Percentiles rank a stretch among this genome's conserved stretches.
These are phyloP conservation scores for Hyposoter dolosus DNA, from an alignment of 2,888 invertebrate genomes.

Conservation along the genomic window DNA sequence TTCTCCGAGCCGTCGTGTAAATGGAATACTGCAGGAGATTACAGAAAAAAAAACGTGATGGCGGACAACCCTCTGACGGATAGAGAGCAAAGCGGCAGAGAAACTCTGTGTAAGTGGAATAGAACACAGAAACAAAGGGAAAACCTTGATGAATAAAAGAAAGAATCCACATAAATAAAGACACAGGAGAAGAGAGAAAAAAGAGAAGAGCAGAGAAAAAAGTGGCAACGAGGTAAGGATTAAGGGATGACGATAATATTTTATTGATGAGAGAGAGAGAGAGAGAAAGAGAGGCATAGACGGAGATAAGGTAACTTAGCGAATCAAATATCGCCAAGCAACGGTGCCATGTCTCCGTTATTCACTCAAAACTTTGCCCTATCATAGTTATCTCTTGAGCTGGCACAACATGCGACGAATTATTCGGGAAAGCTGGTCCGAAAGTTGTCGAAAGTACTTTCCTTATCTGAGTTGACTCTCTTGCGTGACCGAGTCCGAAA, in stretches of 20 bases:
- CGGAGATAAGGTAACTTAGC: slow-evolving; percentile 11
- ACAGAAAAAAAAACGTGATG: neutral
- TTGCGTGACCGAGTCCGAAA: slow-evolving; percentile 45
- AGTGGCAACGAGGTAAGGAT: neutral
- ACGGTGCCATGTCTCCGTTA: neutral
- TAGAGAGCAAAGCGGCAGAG: neutral
- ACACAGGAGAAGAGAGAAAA: neutral
- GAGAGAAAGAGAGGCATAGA: neutral
- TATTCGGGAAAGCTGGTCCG: slow-evolving; percentile 17
- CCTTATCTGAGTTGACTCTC: slow-evolving; percentile 50
- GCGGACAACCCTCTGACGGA: neutral
- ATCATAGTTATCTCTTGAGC: slow-evolving; percentile 40
- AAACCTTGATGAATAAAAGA: neutral
- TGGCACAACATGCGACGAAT: slow-evolving; percentile 55
- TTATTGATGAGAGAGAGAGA: too few species aligned
- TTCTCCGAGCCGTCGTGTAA: neutral
- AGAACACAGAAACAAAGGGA: neutral
- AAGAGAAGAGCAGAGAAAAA: neutral
- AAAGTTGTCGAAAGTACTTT: slow-evolving; percentile 38
- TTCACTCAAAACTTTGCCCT: slow-evolving; percentile 35
- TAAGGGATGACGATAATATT: neutral
- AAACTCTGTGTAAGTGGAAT: neutral
- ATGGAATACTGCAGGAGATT: neutral
- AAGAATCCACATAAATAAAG: neutral
- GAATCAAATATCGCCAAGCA: neutral